Conservation (phyloP, 2,797 vertebrate species). For the Hirundo rustica region DNA sequence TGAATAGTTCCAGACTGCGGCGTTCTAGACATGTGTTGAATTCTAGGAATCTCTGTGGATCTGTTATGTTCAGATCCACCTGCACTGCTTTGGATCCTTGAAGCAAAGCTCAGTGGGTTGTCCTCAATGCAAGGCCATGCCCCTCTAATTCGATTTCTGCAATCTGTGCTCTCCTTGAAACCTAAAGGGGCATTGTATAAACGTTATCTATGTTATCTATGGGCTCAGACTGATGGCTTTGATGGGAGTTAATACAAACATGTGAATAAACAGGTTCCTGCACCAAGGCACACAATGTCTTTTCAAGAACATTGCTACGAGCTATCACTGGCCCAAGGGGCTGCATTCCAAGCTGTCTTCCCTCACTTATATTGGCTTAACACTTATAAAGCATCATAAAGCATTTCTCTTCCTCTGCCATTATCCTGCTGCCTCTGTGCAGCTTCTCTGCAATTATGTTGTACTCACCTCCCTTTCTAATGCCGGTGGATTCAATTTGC, state of each 20-base stretch:
- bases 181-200: not conserved
- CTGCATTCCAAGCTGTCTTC: not conserved
- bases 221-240: not conserved
- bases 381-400: not conserved
- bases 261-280: not conserved
- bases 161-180: not conserved
- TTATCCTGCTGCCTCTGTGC: not conserved
- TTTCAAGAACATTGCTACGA: not conserved
- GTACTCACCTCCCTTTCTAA: not conserved
- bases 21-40: fast-evolving
- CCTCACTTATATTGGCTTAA: not conserved
- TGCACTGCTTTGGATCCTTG: not conserved
- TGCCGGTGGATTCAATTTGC: not conserved
- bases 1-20: not conserved
- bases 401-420: not conserved
- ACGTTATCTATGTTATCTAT: fast-evolving
- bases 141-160: fast-evolving
- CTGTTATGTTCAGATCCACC: not conserved
- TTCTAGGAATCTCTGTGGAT: not conserved
- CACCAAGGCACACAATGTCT: not conserved
- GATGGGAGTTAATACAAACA: not conserved
- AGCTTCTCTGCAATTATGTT: not conserved
- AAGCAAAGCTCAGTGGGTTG: not conserved
- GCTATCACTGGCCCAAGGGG: not conserved
- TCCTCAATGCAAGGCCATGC: not conserved